These are phyloP conservation scores for Brachyopa scutellaris DNA, from an alignment of 2,888 invertebrate species.

Conservation along the genomic window DNA sequence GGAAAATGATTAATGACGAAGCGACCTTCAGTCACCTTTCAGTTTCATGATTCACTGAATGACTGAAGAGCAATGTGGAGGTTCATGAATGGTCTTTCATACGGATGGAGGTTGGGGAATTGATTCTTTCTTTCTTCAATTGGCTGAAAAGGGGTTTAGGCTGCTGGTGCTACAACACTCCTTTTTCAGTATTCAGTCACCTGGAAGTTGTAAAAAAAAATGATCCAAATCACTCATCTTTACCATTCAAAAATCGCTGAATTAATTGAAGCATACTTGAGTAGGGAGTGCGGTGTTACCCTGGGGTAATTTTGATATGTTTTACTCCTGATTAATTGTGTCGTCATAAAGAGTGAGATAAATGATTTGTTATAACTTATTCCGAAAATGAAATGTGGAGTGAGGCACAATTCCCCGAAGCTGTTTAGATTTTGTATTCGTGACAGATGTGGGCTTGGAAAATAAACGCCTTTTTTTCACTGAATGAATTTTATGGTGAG, in stretches of 20 bases:
- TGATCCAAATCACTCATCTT: constrained; percentile 22
- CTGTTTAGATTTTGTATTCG: constrained; percentile 22
- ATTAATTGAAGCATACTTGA: constrained; percentile 63
- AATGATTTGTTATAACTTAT: constrained; percentile 55
- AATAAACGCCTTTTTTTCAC: too few species aligned
- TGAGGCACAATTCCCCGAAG: constrained; percentile 14
- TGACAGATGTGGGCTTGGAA: constrained; percentile 8
- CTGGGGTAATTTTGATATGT: constrained; percentile 29
- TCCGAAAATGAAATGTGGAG: constrained; percentile 18
- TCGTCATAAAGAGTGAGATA: constrained; percentile 48
- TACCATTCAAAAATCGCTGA: constrained; percentile 51
- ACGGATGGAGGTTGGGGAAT: constrained; percentile 15
- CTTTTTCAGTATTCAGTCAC: constrained; percentile 38
- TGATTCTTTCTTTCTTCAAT: constrained; percentile 16
- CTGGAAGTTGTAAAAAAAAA: constrained; percentile 29
- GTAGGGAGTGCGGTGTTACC: constrained; percentile 5
- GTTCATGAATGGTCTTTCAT: neutral
- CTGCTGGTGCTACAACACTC: constrained; percentile 4
- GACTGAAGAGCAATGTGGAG: neutral
- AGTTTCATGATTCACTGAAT: constrained; percentile 16
- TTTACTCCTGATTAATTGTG: constrained; percentile 64
- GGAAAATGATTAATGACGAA: constrained; percentile 64
- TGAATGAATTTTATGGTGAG: too few species aligned
- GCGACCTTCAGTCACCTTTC: constrained; percentile 62
- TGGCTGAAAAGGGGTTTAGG: neutral